Base-by-base conservation (phyloP, 2,888 invertebrate genomes). In the Mesorhabditis belari region DNA sequence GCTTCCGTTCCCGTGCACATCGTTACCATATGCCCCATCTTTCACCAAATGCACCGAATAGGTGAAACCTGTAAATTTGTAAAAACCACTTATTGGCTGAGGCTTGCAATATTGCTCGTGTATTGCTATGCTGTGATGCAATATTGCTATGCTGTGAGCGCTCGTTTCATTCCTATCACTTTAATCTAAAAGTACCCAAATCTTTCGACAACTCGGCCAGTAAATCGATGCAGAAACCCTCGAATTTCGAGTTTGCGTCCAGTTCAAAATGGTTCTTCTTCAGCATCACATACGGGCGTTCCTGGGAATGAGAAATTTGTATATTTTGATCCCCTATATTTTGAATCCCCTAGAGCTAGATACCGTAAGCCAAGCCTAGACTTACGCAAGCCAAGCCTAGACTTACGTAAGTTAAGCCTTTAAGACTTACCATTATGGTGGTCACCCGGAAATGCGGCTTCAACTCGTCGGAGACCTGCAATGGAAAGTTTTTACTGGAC, bases 211-310 rank as follows among this genome's bases (percentile, higher is more conserved):
- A 58, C 44, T 77, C 76, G 21, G 87, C 86, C 70, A 88, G 86
- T 53, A 89, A 85, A 81, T 90, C 89, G 67, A 89, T 87, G 82
- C 89, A 89, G 82, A 89, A 90, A 57, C 89, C 89, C 82, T 87
- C 88, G 83, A 88, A 90, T 62, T 88, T 85, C 69, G 86, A 86
- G 81, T 90, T 89, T 57, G 79, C 76, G 58, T 79, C 71, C 28
- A 76, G 63, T 52, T 81, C 79, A 55, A 73, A 75, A 61, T 79
- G 76, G 58, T 81, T 77, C 44, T 71, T 74, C 64, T 76, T 81
- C 51, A 77, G 61, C 80, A 82, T 82, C 23, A 84, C 82, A 68
- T 84, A 84, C 0, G 84, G 84, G 6, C 80, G 70, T 62, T 83
- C 83, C 82, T 83, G 61, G 9, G 55, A 60, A 56, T 26, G n/a